Evolutionary conservation across 2,797 vertebrate genomes (phyloP).

Genomic region (Aquila chrysaetos): DNA sequence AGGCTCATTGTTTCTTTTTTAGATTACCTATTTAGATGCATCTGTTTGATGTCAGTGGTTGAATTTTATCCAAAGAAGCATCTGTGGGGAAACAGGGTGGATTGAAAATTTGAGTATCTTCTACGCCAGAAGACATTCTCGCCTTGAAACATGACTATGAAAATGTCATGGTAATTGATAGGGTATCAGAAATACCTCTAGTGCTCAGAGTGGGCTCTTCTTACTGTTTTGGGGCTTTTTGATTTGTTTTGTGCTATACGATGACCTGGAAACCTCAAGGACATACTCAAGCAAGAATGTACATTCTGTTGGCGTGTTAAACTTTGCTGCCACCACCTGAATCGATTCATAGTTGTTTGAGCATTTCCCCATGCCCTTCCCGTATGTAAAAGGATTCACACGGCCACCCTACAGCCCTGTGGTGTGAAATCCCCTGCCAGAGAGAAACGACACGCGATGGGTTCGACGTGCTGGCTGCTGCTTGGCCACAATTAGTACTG

Average conservation of each 20-base stretch:
- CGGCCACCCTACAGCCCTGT: background rate
- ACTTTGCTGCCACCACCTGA: background rate
- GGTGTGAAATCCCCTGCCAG: background rate
- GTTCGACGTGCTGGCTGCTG: background rate
- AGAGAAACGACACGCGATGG: background rate
- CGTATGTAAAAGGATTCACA: background rate
- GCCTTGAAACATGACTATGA: background rate
- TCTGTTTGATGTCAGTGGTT: conserved; percentile 44
- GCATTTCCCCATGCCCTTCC: background rate
- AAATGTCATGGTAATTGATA: background rate
- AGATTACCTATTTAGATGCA: conserved; percentile 21
- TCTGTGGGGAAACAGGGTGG: background rate
- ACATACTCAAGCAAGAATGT: background rate
- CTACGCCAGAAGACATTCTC: background rate
- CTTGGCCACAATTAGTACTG: background rate
- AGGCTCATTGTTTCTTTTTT: background rate
- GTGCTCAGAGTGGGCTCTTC: background rate
- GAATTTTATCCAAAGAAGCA: background rate
- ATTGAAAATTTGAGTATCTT: background rate
- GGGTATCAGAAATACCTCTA: background rate
- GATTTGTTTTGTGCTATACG: background rate
- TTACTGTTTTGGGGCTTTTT: background rate
- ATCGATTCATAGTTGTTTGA: background rate
- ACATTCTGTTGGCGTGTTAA: background rate
- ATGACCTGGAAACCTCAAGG: background rate